Conservation (phyloP, 2,888 invertebrate genomes). For the Oeneis ivallda region DNA sequence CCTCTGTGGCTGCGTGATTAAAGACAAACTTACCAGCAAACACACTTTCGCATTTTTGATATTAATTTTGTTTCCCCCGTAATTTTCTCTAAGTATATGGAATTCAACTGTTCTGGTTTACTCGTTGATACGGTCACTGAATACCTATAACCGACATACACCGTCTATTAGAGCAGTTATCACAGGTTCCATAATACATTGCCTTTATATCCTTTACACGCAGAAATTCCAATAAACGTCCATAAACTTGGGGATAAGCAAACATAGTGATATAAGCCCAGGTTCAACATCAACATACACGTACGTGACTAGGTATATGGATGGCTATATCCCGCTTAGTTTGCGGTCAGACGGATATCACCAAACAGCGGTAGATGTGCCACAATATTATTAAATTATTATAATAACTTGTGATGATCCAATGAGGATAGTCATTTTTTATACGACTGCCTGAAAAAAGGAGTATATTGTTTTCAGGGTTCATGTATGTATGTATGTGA, state of each 20-base stretch:
- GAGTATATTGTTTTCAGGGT: no score
- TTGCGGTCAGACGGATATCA: slow-evolving; percentile 12
- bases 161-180: background rate
- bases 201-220: slow-evolving; percentile 12
- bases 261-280: slow-evolving; percentile 10
- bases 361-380: background rate
- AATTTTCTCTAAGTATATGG: no score
- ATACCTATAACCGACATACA: background rate
- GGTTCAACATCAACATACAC: slow-evolving; percentile 2
- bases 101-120: no score
- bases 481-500: no score
- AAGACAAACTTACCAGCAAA: no score
- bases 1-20: no score
- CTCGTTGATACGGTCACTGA: background rate
- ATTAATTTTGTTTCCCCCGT: no score
- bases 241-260: slow-evolving; percentile 18
- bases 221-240: slow-evolving; percentile 20
- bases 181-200: slow-evolving; percentile 13
- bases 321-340: background rate
- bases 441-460: no score
- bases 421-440: no score
- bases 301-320: background rate
- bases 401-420: no score
- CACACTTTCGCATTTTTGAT: no score
- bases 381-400: background rate